Base-by-base conservation (phyloP, 1,140 invertebrate species). In the Hycleus cichorii region DNA sequence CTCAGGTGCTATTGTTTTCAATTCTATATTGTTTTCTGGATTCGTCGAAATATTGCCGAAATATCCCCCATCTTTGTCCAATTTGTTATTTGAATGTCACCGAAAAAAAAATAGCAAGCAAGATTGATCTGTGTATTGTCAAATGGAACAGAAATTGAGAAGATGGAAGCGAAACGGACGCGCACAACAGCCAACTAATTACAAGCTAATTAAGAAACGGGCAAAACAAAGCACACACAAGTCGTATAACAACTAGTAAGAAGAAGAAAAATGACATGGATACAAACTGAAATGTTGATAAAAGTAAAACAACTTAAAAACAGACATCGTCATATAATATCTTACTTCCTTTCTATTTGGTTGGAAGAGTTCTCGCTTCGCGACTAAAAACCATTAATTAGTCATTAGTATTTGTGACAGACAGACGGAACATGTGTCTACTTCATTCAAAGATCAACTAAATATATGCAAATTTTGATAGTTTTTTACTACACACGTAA, bases 1-100 rank as follows among this genome's bases (percentile, higher is more conserved):
- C 55, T 59, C 55, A 58, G 57, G 56, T 67, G 58, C 58, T 58
- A 62, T 65, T 67, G 65, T 65, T 66, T 57, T 42, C 9, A 4
- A 42, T 11, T n/a, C 40, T n/a, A 42, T 42, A 42, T 42, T 42
- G 11, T 42, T 42, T 42, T 32, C 32, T 32, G 32, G 32, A 32
- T 32, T 32, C 32, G 32, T 4, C 4, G 32, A 7, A 32, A 7
- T 3, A 32, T 32, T 32, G 32, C 4, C 4, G 32, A 32, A 7
- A 32, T 32, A 32, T 7, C 40, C 4, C 40, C 11, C 39, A 39
- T 10, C 39, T 39, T 39, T 39, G 2, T 1, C 18, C 10, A 10
- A 7, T 39, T 39, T 39, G 10, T 39, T 39, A 39, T 7, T 7
- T 39, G 39, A 10, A 39, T 7, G 1, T 1, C 39, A 39, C 6